Percentiles rank a stretch among this genome's conserved stretches.
Evolutionary conservation across 2,113 vertebrate genomes (phyloP).

Genomic region (Rissa tridactyla): DNA sequence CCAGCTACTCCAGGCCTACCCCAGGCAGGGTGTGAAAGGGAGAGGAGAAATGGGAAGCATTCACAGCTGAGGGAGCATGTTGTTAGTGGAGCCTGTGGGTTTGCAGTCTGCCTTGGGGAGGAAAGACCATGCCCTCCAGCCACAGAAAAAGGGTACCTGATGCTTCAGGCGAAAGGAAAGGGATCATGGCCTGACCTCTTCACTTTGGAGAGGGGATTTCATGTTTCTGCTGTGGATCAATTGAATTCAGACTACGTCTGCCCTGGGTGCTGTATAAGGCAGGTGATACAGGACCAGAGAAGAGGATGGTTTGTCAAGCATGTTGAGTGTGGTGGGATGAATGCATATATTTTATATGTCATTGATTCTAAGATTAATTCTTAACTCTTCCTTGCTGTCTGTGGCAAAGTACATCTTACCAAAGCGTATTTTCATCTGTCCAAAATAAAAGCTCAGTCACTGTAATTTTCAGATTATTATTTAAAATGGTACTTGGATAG

Average conservation of each 20-base stretch:
- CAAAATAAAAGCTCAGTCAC: neutral
- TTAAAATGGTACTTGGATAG: neutral
- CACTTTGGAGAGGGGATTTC: neutral
- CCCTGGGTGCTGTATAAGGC: neutral
- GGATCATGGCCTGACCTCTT: neutral
- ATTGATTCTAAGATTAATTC: neutral
- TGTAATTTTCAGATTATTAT: neutral
- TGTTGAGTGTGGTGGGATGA: neutral
- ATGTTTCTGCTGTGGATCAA: neutral
- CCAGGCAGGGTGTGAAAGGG: neutral
- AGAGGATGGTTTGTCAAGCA: neutral
- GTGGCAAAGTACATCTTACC: neutral
- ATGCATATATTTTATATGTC: neutral
- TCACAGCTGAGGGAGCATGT: neutral
- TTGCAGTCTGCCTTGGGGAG: neutral
- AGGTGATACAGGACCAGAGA: neutral
- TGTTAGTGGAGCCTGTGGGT: neutral
- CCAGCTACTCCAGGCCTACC: neutral
- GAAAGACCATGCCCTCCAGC: fast-evolving
- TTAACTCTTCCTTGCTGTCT: neutral
- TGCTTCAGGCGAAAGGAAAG: neutral
- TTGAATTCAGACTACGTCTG: neutral
- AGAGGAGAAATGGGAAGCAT: neutral
- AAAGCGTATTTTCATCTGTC: neutral
- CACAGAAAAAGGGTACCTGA: neutral